Evolutionary conservation across 2,888 invertebrate genomes (phyloP).

Genomic region (Mimumesa dahlbomi): DNA sequence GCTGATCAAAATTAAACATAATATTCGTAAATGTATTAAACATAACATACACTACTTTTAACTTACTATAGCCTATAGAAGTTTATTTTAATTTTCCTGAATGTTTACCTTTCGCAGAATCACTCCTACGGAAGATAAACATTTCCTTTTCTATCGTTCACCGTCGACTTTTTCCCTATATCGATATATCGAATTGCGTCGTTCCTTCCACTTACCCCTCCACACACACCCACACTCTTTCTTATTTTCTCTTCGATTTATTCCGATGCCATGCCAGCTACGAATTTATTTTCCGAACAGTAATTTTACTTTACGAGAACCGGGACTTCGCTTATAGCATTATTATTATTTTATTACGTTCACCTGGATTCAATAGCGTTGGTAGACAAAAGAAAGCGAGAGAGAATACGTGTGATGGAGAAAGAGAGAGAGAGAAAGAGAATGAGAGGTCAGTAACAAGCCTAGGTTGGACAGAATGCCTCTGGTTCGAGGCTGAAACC

Average conservation of each 20-base stretch:
- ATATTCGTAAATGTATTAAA: no score
- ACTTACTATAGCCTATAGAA: no score
- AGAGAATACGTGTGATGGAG: background rate
- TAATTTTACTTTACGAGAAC: background rate
- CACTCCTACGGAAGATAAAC: no score
- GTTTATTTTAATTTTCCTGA: no score
- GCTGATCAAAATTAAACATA: no score
- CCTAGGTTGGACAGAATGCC: background rate
- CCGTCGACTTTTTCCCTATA: no score
- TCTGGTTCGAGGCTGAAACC: slow-evolving; percentile 13
- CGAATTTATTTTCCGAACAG: slow-evolving; percentile 12
- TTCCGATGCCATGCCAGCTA: background rate
- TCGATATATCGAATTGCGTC: background rate
- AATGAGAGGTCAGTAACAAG: background rate
- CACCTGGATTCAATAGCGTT: background rate
- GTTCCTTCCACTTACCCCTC: background rate
- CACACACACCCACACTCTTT: background rate
- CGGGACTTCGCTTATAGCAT: background rate
- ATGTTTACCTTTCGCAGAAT: no score
- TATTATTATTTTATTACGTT: slow-evolving; percentile 1
- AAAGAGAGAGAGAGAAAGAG: background rate
- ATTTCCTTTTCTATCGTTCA: no score
- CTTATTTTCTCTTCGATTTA: slow-evolving; percentile 7
- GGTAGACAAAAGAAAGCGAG: background rate
- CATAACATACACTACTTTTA: no score